Base-by-base conservation (phyloP, 2,888 invertebrate species). In the Limnephilus lunatus region DNA sequence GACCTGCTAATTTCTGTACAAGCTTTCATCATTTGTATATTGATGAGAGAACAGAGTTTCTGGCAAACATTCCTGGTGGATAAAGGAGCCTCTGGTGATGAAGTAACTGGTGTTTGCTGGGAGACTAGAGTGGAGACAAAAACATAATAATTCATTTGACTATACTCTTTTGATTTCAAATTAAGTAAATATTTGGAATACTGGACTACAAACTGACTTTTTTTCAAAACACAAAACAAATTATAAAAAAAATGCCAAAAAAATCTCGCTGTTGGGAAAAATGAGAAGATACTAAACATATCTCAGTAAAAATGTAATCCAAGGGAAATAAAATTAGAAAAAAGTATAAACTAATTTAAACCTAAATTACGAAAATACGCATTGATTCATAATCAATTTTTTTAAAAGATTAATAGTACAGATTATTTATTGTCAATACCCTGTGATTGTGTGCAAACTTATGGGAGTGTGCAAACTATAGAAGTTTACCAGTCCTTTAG, bases 11-110 rank as follows among this genome's bases (percentile, higher is more conserved):
- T 97, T 95, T 98, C 98, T 0, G 97, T 97, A 94, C 98, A 98
- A 4, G 98, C 98, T 94, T 98, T 97, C 90, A 98, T 97, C 94
- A 98, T 96, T 94, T 98, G 98, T 82, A 97, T 96, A 95, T 98
- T 98, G 90, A 98, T 97, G 93, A 98, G 96, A 1, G 98, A 97
- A 94, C 98, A 97, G 19, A 98, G 96, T 94, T 98, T 68, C 68
- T 68, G 68, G 95, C 98, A 98, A 12, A 97, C 97, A 94, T 97
- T 97, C 86, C 96, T 95, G 32, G 95, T 94, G 14, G 94, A 94
- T 39, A 92, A 89, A 31, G 92, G 93, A 32, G 91, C 88, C 32
- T 93, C 93, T 3, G 93, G 91, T 35, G 93, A 92, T n/a, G 93
- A 92, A 25, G 92, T 90, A 53, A 85, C 90, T 11, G 68, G 5